These are phyloP conservation scores for Thaumatotibia leucotreta DNA, from an alignment of 1,140 invertebrate species.

Conservation along the genomic window DNA sequence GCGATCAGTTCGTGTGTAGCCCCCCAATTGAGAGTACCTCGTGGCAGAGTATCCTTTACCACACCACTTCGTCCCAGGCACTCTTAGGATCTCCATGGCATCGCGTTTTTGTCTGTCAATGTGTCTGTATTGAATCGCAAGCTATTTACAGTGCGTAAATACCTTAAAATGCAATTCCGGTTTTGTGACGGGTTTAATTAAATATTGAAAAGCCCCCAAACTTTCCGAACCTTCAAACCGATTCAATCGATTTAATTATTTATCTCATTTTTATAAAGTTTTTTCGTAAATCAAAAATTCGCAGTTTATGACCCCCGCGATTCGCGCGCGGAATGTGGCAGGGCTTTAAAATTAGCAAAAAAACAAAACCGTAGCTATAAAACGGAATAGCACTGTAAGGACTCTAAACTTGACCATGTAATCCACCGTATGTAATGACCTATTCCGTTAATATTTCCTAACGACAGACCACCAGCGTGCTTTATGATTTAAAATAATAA, in stretches of 20 bases:
- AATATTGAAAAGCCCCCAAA: too few species aligned
- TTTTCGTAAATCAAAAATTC: too few species aligned
- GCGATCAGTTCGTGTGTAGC: conserved; percentile 85
- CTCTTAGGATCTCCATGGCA: conserved; percentile 80
- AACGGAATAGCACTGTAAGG: neutral
- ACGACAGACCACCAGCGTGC: conserved; percentile 26
- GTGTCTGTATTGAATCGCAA: conserved; percentile 10
- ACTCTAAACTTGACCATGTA: neutral
- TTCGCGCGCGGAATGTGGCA: too few species aligned
- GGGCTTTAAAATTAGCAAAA: too few species aligned
- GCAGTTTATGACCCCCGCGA: too few species aligned
- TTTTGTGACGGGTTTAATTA: too few species aligned
- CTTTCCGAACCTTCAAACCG: too few species aligned
- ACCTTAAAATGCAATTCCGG: neutral
- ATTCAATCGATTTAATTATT: too few species aligned
- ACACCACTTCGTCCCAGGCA: conserved; percentile 93
- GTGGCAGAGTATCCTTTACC: conserved; percentile 87
- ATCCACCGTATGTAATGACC: conserved; percentile 19
- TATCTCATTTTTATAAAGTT: too few species aligned
- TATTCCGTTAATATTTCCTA: conserved; percentile 10
- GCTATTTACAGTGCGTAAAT: neutral
- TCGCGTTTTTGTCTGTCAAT: conserved; percentile 71
- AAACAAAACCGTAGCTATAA: neutral
- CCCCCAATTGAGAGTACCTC: conserved; percentile 86
- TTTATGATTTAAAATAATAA: conserved; percentile 26